Evolutionary conservation across 2,797 vertebrate genomes (phyloP).

Genomic region (Miichthys miiuy): DNA sequence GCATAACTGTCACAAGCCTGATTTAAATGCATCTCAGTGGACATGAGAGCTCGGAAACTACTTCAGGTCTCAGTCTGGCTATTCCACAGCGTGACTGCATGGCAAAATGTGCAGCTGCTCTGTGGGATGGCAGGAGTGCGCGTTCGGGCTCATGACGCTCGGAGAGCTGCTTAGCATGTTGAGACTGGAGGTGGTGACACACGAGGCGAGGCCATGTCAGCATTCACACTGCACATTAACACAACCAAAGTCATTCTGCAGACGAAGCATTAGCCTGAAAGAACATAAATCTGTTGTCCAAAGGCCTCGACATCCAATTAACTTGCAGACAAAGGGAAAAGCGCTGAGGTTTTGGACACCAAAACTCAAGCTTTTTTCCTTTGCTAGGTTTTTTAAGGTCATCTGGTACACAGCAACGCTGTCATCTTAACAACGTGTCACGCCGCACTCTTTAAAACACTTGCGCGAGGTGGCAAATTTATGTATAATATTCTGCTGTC

Average conservation of each 20-base stretch:
- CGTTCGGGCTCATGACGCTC: conserved; percentile 35
- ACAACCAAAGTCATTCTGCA: conserved; percentile 56
- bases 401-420: conserved; percentile 33
- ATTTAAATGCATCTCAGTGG: conserved; percentile 73
- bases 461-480: conserved; percentile 24
- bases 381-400: conserved; percentile 51
- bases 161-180: conserved; percentile 40
- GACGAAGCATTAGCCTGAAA: conserved; percentile 48
- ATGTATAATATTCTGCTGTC: conserved; percentile 43
- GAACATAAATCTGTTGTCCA: conserved; percentile 60
- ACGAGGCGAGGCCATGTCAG: conserved; percentile 49
- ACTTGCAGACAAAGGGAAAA: conserved; percentile 49
- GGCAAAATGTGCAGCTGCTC: conserved; percentile 44
- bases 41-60: conserved; percentile 49
- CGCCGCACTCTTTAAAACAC: conserved; percentile 25
- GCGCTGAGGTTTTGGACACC: conserved; percentile 29
- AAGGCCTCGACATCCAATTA: conserved; percentile 67
- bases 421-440: conserved; percentile 45
- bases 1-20: conserved; percentile 66
- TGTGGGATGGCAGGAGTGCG: conserved; percentile 46
- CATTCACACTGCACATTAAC: conserved; percentile 60
- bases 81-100: conserved; percentile 26
- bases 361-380: conserved; percentile 17
- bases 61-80: conserved; percentile 46
- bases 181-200: conserved; percentile 47